These are phyloP conservation scores for Cotesia glomerata DNA, from an alignment of 1,140 invertebrate species.

Conservation along the genomic window DNA sequence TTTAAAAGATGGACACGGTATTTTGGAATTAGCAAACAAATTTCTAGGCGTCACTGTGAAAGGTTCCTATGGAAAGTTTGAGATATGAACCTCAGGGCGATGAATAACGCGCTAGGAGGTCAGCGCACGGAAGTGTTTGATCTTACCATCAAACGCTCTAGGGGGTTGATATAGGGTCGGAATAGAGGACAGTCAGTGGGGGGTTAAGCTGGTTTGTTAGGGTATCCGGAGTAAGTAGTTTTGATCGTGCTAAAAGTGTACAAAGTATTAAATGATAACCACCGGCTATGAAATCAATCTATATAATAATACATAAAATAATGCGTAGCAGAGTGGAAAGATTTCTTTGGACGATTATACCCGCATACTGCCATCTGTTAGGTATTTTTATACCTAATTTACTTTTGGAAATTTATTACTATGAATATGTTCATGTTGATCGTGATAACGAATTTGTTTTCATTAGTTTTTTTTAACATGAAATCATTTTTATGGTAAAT, in stretches of 20 bases:
- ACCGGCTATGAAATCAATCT: conserved; percentile 29
- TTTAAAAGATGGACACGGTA: too few species aligned
- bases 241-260: not conserved
- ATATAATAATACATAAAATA: conserved; percentile 18
- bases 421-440: conserved; percentile 15
- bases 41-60: too few species aligned
- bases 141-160: not conserved
- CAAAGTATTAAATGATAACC: conserved; percentile 25
- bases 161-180: not conserved
- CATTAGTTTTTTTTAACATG: too few species aligned
- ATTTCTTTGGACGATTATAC: conserved; percentile 38
- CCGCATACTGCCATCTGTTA: conserved; percentile 45
- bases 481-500: too few species aligned
- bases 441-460: not conserved
- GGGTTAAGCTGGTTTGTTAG: not conserved
- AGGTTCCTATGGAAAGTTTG: too few species aligned
- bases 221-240: not conserved
- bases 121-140: not conserved
- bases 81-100: too few species aligned
- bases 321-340: conserved; percentile 38
- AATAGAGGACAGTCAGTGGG: not conserved
- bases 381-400: not conserved
- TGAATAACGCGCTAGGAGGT: too few species aligned
- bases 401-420: not conserved
- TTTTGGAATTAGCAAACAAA: too few species aligned